These are phyloP conservation scores for Cotesia congregata DNA, from an alignment of 2,888 invertebrate species.

Conservation along the genomic window DNA sequence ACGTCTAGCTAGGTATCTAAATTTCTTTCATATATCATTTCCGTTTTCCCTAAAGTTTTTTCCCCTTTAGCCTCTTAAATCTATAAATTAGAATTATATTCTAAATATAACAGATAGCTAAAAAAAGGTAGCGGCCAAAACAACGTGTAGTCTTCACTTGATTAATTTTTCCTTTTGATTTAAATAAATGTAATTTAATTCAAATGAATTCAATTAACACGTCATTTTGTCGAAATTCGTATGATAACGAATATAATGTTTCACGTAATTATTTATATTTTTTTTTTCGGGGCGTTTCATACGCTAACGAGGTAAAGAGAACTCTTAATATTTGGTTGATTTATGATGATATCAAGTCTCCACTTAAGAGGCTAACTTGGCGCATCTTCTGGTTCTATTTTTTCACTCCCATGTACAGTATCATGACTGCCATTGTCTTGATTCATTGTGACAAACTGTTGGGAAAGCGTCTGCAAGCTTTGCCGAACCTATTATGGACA, in stretches of 20 bases:
- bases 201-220: not conserved
- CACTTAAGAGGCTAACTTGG: conserved; percentile 63
- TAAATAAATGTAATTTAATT: not conserved
- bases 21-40: conserved; percentile 3
- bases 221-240: not conserved
- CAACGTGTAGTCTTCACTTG: not conserved
- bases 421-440: conserved; percentile 54
- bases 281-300: conserved; percentile 56
- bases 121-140: conserved; percentile 16
- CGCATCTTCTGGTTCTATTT: conserved; percentile 60
- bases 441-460: conserved; percentile 69
- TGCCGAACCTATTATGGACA: conserved; percentile 78
- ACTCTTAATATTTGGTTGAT: conserved; percentile 59
- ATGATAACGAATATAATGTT: conserved; percentile 6
- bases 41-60: not conserved
- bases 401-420: conserved; percentile 50
- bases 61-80: conserved; percentile 17
- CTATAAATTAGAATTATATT: conserved; percentile 30
- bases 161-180: conserved; percentile 10
- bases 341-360: conserved; percentile 47
- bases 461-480: conserved; percentile 84
- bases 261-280: conserved; percentile 28
- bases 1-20: not conserved
- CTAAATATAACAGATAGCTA: conserved; percentile 1
- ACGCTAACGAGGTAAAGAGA: conserved; percentile 61